Conservation (phyloP, 2,888 invertebrate genomes). For the Podabrus alpinus region DNA sequence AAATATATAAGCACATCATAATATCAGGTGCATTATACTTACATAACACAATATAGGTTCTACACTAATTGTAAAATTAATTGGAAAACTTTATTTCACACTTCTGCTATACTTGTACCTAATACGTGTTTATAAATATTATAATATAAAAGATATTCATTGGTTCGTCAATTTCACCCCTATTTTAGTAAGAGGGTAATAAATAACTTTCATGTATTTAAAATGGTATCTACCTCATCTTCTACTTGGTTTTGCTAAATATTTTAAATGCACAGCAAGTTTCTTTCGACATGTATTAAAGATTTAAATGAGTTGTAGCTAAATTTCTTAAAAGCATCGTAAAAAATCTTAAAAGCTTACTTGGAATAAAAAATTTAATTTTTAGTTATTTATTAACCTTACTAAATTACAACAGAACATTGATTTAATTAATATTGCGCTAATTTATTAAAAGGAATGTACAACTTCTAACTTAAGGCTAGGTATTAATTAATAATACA, state of each 20-base stretch:
- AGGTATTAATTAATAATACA: background rate
- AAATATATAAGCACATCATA: too few species aligned
- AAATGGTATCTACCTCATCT: slow-evolving; percentile 26
- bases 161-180: slow-evolving; percentile 37
- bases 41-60: too few species aligned
- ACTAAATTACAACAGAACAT: background rate
- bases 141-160: slow-evolving; percentile 35
- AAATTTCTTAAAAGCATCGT: background rate
- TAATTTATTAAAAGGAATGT: background rate
- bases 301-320: slow-evolving; percentile 20
- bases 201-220: slow-evolving; percentile 37
- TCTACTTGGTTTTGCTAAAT: slow-evolving; percentile 31
- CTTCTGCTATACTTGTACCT: background rate
- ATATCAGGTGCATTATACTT: too few species aligned
- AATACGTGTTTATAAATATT: background rate
- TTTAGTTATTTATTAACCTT: background rate
- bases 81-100: too few species aligned
- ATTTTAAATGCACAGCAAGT: slow-evolving; percentile 29
- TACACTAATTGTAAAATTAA: too few species aligned
- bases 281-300: slow-evolving; percentile 24
- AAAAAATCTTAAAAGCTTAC: background rate
- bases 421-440: background rate
- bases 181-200: slow-evolving; percentile 33
- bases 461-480: background rate
- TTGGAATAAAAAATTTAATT: background rate